Conservation (phyloP, 2,797 vertebrate species). For the Leptodactylus fallax region DNA sequence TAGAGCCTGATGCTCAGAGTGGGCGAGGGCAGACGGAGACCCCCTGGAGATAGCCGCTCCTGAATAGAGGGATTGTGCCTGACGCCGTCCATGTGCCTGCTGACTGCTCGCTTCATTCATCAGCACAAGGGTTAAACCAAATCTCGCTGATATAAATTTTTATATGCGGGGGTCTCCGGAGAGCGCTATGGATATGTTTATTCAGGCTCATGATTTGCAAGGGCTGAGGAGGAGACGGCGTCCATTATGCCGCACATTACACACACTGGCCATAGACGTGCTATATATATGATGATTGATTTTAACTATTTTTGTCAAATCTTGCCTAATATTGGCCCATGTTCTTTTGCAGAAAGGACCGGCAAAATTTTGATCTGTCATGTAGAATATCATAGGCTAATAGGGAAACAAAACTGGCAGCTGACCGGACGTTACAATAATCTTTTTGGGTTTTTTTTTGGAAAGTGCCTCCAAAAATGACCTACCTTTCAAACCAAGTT, state of each 20-base stretch:
- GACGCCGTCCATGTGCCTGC: neutral
- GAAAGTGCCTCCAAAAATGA: too few relatives aligned
- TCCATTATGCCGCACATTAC: neutral
- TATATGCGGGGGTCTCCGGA: neutral
- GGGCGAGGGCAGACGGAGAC: constrained; percentile 16
- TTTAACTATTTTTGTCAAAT: too few relatives aligned
- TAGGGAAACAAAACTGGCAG: too few relatives aligned
- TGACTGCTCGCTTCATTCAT: neutral
- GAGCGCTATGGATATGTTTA: neutral
- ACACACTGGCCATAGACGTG: too few relatives aligned
- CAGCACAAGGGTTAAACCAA: constrained; percentile 31
- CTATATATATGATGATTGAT: too few relatives aligned
- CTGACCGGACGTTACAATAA: too few relatives aligned
- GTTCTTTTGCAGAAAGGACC: too few relatives aligned
- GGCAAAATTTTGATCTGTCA: too few relatives aligned
- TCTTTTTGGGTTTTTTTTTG: too few relatives aligned
- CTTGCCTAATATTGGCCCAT: too few relatives aligned
- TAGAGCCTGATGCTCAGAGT: constrained; percentile 2
- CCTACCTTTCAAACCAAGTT: too few relatives aligned
- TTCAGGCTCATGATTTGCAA: neutral
- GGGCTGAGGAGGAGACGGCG: neutral
- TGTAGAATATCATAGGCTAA: too few relatives aligned
- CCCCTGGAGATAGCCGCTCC: constrained; percentile 25
- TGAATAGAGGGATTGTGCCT: constrained; percentile 47
- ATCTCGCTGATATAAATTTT: neutral